Evolutionary conservation across 2,888 invertebrate species (phyloP).

Genomic region (Drosophila fulvimacula): DNA sequence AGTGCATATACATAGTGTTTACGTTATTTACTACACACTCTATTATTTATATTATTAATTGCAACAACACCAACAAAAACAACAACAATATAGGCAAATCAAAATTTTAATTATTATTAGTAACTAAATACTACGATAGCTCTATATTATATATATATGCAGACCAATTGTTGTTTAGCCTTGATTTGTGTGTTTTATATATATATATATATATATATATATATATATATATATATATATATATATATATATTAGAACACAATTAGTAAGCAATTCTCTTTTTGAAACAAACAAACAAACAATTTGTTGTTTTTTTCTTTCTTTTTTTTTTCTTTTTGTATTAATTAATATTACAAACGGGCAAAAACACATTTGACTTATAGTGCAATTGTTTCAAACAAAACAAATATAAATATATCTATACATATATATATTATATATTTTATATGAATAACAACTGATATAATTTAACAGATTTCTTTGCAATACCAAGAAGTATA

Average conservation of each 20-base stretch:
- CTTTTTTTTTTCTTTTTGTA: conserved; percentile 32
- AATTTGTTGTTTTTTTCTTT: conserved; percentile 4
- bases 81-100: conserved; percentile 60
- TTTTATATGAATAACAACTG: conserved; percentile 47
- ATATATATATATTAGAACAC: conserved; percentile 69
- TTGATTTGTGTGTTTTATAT: conserved; percentile 78
- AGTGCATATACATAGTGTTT: conserved; percentile 71
- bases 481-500: conserved; percentile 74
- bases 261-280: conserved; percentile 54
- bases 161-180: conserved; percentile 70
- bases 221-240: conserved; percentile 76
- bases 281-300: conserved; percentile 32
- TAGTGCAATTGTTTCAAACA: conserved; percentile 81
- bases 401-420: conserved; percentile 39
- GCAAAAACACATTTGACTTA: conserved; percentile 76
- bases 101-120: conserved; percentile 56
- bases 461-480: conserved; percentile 67
- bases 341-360: conserved; percentile 60
- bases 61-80: conserved; percentile 11
- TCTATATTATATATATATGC: conserved; percentile 29
- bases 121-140: conserved; percentile 17
- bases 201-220: conserved; percentile 71
- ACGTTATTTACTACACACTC: conserved; percentile 31
- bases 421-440: conserved; percentile 20
- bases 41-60: conserved; percentile 66